A percentile compares a stretch with the other conserved stretches of the same genome.
Evolutionary conservation across 1,140 invertebrate species (phyloP).

Genomic region (Anastrepha obliqua): DNA sequence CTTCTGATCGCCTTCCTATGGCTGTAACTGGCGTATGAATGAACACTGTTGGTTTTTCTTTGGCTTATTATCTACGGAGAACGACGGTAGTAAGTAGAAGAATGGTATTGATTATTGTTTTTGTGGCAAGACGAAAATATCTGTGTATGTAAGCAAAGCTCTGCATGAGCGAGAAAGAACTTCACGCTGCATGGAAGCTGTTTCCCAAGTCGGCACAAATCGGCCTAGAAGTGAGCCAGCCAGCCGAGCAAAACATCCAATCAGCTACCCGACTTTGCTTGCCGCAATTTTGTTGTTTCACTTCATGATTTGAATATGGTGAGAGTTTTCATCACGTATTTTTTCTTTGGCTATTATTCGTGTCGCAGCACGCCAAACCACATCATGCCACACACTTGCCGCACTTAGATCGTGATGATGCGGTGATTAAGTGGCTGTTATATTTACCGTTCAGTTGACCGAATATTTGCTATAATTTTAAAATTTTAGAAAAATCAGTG

Average conservation of each 20-base stretch:
- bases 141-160: too few species aligned
- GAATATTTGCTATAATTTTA: slow-evolving; percentile 37
- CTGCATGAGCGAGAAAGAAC: too few species aligned
- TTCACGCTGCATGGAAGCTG: too few species aligned
- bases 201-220: neutral
- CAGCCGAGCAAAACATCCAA: neutral
- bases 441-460: slow-evolving; percentile 44
- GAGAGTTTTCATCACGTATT: neutral
- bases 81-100: neutral
- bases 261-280: slow-evolving; percentile 12
- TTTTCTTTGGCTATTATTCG: neutral
- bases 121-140: too few species aligned
- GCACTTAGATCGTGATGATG: slow-evolving; percentile 37
- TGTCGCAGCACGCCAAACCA: slow-evolving; percentile 40
- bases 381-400: neutral
- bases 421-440: slow-evolving; percentile 31
- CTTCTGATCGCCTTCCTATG: neutral
- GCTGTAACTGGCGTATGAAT: neutral
- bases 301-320: slow-evolving; percentile 24
- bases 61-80: neutral
- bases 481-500: neutral
- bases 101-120: neutral
- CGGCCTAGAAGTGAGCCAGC: slow-evolving; percentile 15
- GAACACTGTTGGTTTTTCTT: neutral
- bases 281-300: slow-evolving; percentile 1